Evolutionary conservation across 2,797 vertebrate genomes (phyloP).

Genomic region (Tinamus major): DNA sequence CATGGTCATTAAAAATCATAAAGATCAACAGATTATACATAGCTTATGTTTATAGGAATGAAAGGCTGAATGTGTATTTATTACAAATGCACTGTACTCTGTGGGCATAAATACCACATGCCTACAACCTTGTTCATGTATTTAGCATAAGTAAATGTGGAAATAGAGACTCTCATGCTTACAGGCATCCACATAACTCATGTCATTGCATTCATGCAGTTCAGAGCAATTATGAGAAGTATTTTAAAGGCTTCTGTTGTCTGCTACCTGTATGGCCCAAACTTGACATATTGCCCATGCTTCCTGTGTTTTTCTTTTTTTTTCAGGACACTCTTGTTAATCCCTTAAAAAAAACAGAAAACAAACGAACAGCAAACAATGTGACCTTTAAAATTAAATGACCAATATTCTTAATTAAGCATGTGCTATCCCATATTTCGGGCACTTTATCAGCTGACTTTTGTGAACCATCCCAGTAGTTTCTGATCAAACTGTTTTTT

Average conservation of each 20-base stretch:
- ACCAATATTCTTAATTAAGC: slow-evolving; percentile 13
- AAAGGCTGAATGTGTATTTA: not conserved
- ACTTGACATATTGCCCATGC: not conserved
- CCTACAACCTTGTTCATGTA: not conserved
- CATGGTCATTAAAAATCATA: not conserved
- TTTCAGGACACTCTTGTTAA: not conserved
- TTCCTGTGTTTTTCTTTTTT: not conserved
- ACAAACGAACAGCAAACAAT: not conserved
- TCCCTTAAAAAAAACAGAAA: not conserved
- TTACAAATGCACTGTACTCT: not conserved
- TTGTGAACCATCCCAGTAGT: not conserved
- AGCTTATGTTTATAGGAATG: not conserved
- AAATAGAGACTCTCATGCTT: not conserved
- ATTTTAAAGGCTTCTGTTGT: not conserved
- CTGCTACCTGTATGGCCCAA: not conserved
- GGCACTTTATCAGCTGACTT: slow-evolving; percentile 5
- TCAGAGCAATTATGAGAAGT: not conserved
- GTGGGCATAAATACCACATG: not conserved
- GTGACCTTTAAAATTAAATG: not conserved
- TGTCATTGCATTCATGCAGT: not conserved
- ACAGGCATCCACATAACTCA: not conserved
- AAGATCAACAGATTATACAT: not conserved
- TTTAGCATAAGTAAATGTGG: not conserved
- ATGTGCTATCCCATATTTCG: slow-evolving; percentile 1
- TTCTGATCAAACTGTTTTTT: slow-evolving; percentile 12